These are phyloP conservation scores for Ectemnius cavifrons DNA, from an alignment of 2,888 invertebrate genomes.

Conservation along the genomic window DNA sequence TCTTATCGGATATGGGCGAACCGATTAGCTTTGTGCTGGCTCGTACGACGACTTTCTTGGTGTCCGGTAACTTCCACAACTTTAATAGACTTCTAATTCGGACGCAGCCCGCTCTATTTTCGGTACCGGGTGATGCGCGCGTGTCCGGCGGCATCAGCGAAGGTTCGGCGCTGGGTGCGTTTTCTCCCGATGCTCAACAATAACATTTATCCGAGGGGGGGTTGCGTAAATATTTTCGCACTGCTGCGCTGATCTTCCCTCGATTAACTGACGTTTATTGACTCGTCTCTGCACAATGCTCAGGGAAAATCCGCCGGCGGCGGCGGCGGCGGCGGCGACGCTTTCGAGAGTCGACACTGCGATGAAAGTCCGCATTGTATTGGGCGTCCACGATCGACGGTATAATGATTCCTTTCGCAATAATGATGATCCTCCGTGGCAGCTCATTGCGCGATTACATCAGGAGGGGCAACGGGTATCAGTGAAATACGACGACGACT, in stretches of 20 bases:
- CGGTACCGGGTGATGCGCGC: neutral
- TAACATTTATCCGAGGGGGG: constrained; percentile 20
- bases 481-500: neutral
- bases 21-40: neutral
- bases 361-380: too few species aligned
- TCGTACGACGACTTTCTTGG: neutral
- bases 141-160: constrained; percentile 9
- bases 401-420: too few species aligned
- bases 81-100: constrained; percentile 31
- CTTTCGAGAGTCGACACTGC: neutral
- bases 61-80: constrained; percentile 2
- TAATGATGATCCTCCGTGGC: too few species aligned
- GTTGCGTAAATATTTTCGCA: constrained; percentile 19
- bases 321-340: neutral
- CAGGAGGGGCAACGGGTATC: neutral
- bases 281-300: constrained; percentile 4
- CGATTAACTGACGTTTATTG: constrained; percentile 28
- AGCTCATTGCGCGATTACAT: neutral
- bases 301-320: neutral
- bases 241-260: constrained; percentile 12
- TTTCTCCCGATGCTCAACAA: constrained; percentile 17
- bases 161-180: constrained; percentile 16
- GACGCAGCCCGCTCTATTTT: constrained; percentile 11
- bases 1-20: too few species aligned
- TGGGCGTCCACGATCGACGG: too few species aligned